Evolutionary conservation across 2,113 vertebrate species (phyloP), one percentile per base, ranked within the genome.

Genomic region (Pteropus alecto): DNA sequence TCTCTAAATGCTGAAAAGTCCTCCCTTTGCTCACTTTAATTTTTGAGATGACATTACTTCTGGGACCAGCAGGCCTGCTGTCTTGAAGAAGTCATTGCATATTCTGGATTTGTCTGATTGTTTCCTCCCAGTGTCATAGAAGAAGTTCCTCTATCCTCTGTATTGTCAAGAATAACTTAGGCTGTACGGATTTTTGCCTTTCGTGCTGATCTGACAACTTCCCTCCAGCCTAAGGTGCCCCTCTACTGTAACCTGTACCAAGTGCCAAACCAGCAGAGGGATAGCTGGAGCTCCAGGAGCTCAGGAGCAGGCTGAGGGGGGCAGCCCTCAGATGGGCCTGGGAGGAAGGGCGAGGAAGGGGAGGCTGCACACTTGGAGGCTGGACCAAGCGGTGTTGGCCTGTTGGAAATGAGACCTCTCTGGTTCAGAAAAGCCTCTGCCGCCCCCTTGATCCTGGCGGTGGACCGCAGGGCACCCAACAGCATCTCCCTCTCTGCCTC

Each of bases 241-340:
- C 68, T 91, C 33, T 33, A 6, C 19, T 22, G 48, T 76, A 71
- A 56, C 67, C 76, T 67, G 38, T 30, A 85, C 60, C 63, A 61
- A 41, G 97, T 91, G 70, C 90, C 97, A 96, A 28, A 81, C 14
- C 73, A 84, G 60, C 88, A 83, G 84, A 61, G 68, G 83, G 54
- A 22, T 0, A 0, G 10, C 24, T 3, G 10, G 90, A 51, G 93
- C 41, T 28, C 35, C 11, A 8, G 90, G 86, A 65, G 61, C 63
- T 68, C 56, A 28, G 41, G 22, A 68, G 26, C 71, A 60, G 51
- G 48, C 58, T 0, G 0, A 4, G 11, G 30, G 4, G n/a, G 54
- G 46, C 22, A 1, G 9, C 48, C 4, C 24, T 38, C 5, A 19
- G 21, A 14, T 15, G 43, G 79, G 73, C 56, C 76, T 73, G 18